Base-by-base conservation (phyloP, 2,797 vertebrate species). In the Macropodus opercularis region DNA sequence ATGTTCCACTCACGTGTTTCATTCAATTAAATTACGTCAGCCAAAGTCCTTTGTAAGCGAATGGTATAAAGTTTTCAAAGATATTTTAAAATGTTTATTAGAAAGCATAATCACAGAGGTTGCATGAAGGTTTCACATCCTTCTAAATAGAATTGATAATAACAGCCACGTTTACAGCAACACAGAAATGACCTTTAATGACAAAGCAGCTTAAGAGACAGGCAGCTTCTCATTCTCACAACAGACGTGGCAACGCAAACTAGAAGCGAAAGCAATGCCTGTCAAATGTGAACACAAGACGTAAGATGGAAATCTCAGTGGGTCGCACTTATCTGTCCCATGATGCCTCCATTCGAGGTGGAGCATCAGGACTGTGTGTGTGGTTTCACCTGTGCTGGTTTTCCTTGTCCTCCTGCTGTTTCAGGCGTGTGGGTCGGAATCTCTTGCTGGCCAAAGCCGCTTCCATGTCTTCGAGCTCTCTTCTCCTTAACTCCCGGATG, bases 381-480 rank as follows among this genome's bases (percentile, higher is more conserved):
- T 1, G 29, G 10, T 18, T 53, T 90, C 80, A 98, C 97, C 90
- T 92, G 50, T 94, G 92, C 87, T 94, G 95, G 74, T 99, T 98
- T 87, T 99, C 97, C 77, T 99, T 99, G 90, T 99, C 79, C 29
- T 98, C 95, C 24, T 92, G 91, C 60, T 92, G 92, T 7, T 90
- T 87, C 34, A 92, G 76, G 1, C 89, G 89, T 10, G 93, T 93
- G 0, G 92, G 85, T 36, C 95, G 92, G 88, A 97, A 98, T 19
- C 97, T 93, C 77, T 99, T 99, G 63, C 95, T 97, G 3, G 95
- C 95, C 83, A 99, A 83, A 0, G 93, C 92, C 13, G 95, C 96
- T 69, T 98, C 96, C 57, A 96, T 95, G 17, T 90, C 91, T 76
- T 96, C 94, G 8, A 98, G 90, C 91, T 99, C 96, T 69, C 95